These are phyloP conservation scores for Agrilus planipennis DNA, from an alignment of 1,140 invertebrate genomes.

Conservation along the genomic window DNA sequence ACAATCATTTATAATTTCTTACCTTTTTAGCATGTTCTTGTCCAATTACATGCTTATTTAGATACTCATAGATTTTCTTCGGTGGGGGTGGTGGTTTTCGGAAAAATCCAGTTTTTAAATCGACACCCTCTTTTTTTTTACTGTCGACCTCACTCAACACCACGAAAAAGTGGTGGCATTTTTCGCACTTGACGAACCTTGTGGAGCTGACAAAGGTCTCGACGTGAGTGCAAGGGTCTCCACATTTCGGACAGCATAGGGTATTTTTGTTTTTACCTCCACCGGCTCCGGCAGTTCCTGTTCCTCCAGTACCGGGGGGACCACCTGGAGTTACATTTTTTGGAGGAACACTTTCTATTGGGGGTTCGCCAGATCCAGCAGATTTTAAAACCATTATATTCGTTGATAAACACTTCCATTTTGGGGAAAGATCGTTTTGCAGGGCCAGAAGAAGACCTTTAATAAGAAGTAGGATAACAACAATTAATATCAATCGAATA, in stretches of 20 bases:
- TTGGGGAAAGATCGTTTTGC: no score
- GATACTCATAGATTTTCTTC: conserved; percentile 92
- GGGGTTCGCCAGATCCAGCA: conserved; percentile 24
- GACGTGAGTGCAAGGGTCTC: conserved; percentile 89
- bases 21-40: conserved; percentile 93
- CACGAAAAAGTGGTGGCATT: conserved; percentile 97
- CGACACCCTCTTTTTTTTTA: conserved; percentile 72
- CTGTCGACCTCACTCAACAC: conserved; percentile 85
- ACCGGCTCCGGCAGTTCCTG: conserved; percentile 12
- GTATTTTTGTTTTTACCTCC: conserved; percentile 46
- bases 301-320: conserved; percentile 10
- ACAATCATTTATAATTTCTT: no score
- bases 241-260: conserved; percentile 85
- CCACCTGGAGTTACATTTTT: conserved; percentile 13
- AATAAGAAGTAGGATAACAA: no score
- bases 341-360: conserved; percentile 16
- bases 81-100: conserved; percentile 85
- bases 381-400: conserved; percentile 24
- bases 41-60: conserved; percentile 94
- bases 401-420: conserved; percentile 21
- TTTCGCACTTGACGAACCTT: conserved; percentile 94
- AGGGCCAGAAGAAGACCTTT: no score
- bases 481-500: no score
- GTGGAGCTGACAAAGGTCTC: conserved; percentile 95
- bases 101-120: conserved; percentile 49